These are phyloP conservation scores for Anguilla marmorata DNA, from an alignment of 2,797 vertebrate genomes.

Conservation along the genomic window DNA sequence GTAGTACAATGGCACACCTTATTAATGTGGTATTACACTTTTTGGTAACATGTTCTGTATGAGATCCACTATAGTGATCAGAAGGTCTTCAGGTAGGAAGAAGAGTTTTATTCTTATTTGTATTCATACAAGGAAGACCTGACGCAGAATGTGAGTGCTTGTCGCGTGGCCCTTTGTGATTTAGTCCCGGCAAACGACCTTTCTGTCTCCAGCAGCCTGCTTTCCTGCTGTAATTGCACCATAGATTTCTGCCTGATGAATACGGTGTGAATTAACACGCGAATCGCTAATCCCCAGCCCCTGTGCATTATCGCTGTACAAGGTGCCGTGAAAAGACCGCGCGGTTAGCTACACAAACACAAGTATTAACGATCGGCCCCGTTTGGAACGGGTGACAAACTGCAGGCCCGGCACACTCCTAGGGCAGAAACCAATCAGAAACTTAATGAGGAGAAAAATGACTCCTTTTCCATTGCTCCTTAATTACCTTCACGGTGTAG, in stretches of 20 bases:
- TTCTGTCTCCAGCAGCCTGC: slow-evolving; percentile 61
- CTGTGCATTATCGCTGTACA: slow-evolving; percentile 82
- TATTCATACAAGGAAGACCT: slow-evolving; percentile 64
- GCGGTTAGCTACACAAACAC: slow-evolving; percentile 99
- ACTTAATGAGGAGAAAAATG: slow-evolving; percentile 99
- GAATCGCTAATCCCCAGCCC: slow-evolving; percentile 78
- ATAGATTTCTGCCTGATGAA: slow-evolving; percentile 93
- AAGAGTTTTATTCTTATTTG: slow-evolving; percentile 39
- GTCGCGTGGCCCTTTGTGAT: slow-evolving; percentile 65
- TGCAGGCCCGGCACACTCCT: slow-evolving; percentile 82
- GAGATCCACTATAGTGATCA: background rate
- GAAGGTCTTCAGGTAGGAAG: background rate
- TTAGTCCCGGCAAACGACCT: slow-evolving; percentile 56
- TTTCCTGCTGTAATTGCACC: slow-evolving; percentile 83
- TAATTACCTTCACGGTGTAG: slow-evolving; percentile 78
- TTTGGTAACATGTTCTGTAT: background rate
- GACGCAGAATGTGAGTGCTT: slow-evolving; percentile 70
- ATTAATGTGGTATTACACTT: background rate
- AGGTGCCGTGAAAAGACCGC: slow-evolving; percentile 77
- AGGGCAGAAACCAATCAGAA: slow-evolving; percentile 98
- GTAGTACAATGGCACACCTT: background rate
- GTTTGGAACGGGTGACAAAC: slow-evolving; percentile 97
- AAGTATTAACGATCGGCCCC: slow-evolving; percentile 94
- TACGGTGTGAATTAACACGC: slow-evolving; percentile 84
- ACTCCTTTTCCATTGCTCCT: slow-evolving; percentile 75